Percentiles rank a stretch among this genome's conserved stretches.
These are phyloP conservation scores for Corydoras sp. DNA, from an alignment of 2,113 vertebrate species.

Conservation along the genomic window DNA sequence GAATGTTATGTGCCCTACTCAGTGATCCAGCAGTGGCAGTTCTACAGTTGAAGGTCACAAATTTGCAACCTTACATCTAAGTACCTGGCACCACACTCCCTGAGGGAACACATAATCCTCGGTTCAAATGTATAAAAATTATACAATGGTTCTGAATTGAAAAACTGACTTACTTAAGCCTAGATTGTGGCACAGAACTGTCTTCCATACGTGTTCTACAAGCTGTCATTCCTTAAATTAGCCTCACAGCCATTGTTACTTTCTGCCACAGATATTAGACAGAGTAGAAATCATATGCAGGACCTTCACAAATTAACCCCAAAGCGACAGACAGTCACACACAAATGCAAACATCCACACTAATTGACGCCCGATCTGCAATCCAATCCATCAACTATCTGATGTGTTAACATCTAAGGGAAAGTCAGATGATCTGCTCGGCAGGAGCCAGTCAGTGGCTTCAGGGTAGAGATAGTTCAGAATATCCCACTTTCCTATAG, in stretches of 20 bases:
- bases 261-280: neutral
- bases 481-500: neutral
- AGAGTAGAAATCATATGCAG: neutral
- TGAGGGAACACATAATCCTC: too few relatives aligned
- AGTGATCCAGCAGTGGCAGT: too few relatives aligned
- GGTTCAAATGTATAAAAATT: too few relatives aligned
- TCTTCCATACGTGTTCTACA: too few relatives aligned
- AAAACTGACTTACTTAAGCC: too few relatives aligned
- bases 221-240: neutral
- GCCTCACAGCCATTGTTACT: too few relatives aligned
- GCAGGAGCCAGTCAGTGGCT: neutral
- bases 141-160: too few relatives aligned
- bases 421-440: neutral
- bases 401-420: neutral
- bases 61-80: too few relatives aligned
- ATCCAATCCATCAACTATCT: slow-evolving; percentile 24
- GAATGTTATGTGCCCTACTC: too few relatives aligned
- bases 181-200: too few relatives aligned
- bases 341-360: slow-evolving; percentile 50
- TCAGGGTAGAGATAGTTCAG: neutral
- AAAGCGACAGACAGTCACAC: neutral
- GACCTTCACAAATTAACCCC: neutral
- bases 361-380: slow-evolving; percentile 53
- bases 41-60: too few relatives aligned
- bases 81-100: too few relatives aligned